Percentiles rank a stretch among this genome's conserved stretches.
These are phyloP conservation scores for Gastrophysa polygoni DNA, from an alignment of 2,888 invertebrate genomes.

Conservation along the genomic window DNA sequence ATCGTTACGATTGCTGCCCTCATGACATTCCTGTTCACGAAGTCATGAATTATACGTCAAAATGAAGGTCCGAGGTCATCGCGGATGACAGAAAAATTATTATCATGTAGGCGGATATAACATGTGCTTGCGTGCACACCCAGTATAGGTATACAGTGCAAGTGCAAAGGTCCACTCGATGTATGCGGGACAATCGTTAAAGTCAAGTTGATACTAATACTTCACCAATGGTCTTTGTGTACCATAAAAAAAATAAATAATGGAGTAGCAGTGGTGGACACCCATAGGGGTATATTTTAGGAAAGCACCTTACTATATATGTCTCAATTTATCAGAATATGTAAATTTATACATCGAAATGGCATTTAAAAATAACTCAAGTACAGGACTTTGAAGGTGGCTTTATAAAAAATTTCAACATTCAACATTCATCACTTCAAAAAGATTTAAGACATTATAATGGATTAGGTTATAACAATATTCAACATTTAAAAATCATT, in stretches of 20 bases:
- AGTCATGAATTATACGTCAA: not conserved
- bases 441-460: too few relatives aligned
- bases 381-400: too few relatives aligned
- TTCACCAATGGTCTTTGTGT: not conserved
- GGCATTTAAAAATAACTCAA: too few relatives aligned
- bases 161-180: slow-evolving; percentile 20
- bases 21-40: too few relatives aligned
- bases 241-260: not conserved
- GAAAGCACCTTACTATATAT: not conserved
- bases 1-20: too few relatives aligned
- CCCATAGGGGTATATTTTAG: not conserved
- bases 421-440: too few relatives aligned
- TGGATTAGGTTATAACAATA: too few relatives aligned
- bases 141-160: not conserved
- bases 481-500: too few relatives aligned
- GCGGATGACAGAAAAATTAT: not conserved
- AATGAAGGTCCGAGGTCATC: not conserved
- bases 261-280: not conserved
- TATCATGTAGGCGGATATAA: not conserved
- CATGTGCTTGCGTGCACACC: not conserved
- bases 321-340: too few relatives aligned
- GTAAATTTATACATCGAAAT: too few relatives aligned
- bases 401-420: too few relatives aligned
- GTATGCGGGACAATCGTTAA: slow-evolving; percentile 31
- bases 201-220: slow-evolving; percentile 7